Conservation (phyloP, 2,113 vertebrate genomes). For the Prietella phreatophila region DNA sequence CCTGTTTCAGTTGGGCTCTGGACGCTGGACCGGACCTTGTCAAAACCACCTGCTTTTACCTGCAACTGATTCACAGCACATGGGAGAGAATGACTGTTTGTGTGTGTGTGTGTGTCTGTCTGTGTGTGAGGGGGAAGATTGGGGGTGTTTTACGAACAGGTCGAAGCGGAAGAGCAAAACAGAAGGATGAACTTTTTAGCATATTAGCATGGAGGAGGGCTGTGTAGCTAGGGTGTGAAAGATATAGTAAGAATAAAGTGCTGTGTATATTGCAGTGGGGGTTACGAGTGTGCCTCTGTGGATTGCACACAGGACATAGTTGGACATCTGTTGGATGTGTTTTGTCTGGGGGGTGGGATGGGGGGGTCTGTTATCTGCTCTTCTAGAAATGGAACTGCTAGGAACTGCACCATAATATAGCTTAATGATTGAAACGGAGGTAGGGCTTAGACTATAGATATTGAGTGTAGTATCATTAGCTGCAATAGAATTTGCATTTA, state of each 20-base stretch:
- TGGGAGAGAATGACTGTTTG: slow-evolving; percentile 1
- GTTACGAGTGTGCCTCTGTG: slow-evolving; percentile 30
- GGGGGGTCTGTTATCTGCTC: slow-evolving; percentile 33
- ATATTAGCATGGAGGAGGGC: slow-evolving; percentile 57
- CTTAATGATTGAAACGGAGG: slow-evolving; percentile 43
- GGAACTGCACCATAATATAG: slow-evolving; percentile 58
- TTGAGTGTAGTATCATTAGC: slow-evolving; percentile 68
- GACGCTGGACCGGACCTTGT: slow-evolving; percentile 29
- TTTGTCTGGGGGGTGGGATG: slow-evolving; percentile 37
- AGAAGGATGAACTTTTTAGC: slow-evolving; percentile 56
- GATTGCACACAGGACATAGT: slow-evolving; percentile 57
- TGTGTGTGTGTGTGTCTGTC: slow-evolving; percentile 5
- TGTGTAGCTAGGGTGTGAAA: slow-evolving; percentile 14
- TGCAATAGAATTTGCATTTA: slow-evolving; percentile 69
- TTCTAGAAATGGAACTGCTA: slow-evolving; percentile 41
- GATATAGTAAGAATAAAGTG: slow-evolving; percentile 42
- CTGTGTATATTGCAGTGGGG: slow-evolving; percentile 40
- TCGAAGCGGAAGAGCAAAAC: slow-evolving; percentile 29
- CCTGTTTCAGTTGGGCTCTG: slow-evolving; percentile 41
- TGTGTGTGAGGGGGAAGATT: slow-evolving; percentile 66
- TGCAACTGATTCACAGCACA: slow-evolving; percentile 34
- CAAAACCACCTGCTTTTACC: slow-evolving; percentile 39
- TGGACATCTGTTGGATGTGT: slow-evolving; percentile 66
- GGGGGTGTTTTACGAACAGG: slow-evolving; percentile 55
- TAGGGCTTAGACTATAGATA: slow-evolving; percentile 49